phyloP scores from a whole-genome alignment of 2,888 invertebrate genomes.

The Ophraella communa region DNA sequence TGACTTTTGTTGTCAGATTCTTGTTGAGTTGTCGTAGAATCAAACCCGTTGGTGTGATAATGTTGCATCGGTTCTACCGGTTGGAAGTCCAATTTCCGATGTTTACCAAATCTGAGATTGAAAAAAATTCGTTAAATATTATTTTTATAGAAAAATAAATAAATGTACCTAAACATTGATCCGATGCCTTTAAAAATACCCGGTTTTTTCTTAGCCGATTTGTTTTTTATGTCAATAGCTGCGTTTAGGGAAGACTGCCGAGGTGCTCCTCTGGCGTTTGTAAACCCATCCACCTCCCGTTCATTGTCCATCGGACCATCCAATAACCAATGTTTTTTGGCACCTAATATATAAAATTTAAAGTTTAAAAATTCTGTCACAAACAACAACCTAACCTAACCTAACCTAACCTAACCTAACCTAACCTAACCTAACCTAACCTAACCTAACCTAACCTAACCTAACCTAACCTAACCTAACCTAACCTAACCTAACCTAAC shows the following conservation, averaged over 20 bases:
- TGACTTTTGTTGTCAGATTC: conserved; percentile 60
- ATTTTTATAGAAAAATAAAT: background rate
- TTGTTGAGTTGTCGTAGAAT: conserved; percentile 56
- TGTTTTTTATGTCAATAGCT: conserved; percentile 64
- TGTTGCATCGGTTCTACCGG: conserved; percentile 48
- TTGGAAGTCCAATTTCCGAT: conserved; percentile 64
- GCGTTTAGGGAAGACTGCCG: conserved; percentile 82
- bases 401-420: no score
- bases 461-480: no score
- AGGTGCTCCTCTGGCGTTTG: conserved; percentile 70
- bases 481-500: no score
- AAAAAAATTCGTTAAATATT: background rate
- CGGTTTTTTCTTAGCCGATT: conserved; percentile 69
- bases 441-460: no score
- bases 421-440: no score
- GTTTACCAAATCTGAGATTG: conserved; percentile 68
- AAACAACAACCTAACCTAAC: no score
- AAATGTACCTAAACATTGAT: conserved; percentile 74
- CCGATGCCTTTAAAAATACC: conserved; percentile 81
- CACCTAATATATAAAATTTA: conserved; percentile 57
- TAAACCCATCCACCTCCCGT: conserved; percentile 67
- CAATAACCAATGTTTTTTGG: conserved; percentile 81
- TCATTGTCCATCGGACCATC: conserved; percentile 72
- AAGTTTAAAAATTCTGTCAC: no score
- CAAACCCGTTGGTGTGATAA: conserved; percentile 54